Conservation (phyloP, 2,797 vertebrate species). For the Micropoecilia bifurca region DNA sequence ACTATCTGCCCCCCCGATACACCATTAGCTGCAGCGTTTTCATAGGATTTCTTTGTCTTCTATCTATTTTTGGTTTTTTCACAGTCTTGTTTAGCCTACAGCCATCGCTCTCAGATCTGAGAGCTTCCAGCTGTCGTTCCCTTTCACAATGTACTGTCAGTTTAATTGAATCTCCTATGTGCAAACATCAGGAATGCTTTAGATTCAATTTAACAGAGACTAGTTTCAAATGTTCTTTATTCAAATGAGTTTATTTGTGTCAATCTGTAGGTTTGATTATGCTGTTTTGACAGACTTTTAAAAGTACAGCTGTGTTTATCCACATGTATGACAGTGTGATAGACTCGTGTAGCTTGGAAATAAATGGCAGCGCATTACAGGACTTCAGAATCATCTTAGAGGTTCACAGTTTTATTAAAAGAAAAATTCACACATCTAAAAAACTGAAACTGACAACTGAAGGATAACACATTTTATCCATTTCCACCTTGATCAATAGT, state of each 20-base stretch:
- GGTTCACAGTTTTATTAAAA: not conserved
- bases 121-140: not conserved
- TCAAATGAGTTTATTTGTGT: not conserved
- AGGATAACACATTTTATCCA: not conserved
- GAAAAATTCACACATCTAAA: not conserved
- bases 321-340: not conserved
- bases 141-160: not conserved
- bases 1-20: not conserved
- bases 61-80: conserved; percentile 2
- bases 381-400: not conserved
- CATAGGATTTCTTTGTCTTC: not conserved
- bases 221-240: not conserved
- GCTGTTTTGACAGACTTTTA: not conserved
- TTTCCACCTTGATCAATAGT: not conserved
- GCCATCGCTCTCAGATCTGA: conserved; percentile 1
- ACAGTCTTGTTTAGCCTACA: conserved; percentile 1
- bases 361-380: not conserved
- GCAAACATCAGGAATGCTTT: conserved; percentile 4
- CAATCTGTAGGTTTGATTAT: not conserved
- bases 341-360: not conserved
- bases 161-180: not conserved
- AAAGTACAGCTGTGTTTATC: not conserved
- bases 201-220: not conserved
- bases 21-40: not conserved
- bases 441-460: not conserved